Conservation (phyloP, 2,113 vertebrate species). For the Lycaon pictus region DNA sequence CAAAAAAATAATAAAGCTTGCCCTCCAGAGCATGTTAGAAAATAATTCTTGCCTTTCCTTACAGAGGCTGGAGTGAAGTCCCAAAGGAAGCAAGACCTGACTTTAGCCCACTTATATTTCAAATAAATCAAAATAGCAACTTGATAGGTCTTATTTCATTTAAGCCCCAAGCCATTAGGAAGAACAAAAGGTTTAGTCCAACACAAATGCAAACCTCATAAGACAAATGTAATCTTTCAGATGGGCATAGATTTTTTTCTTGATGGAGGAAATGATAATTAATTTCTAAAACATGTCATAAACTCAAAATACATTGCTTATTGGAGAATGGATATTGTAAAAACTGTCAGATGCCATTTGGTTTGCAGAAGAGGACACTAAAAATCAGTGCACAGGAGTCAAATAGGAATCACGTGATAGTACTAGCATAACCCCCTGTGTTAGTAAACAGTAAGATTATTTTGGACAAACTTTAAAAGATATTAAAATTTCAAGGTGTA, state of each 20-base stretch:
- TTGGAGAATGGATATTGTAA: neutral
- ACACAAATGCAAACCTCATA: neutral
- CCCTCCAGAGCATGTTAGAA: neutral
- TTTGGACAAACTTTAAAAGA: neutral
- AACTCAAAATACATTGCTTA: neutral
- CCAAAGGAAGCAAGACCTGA: neutral
- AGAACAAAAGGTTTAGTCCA: neutral
- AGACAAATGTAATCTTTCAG: neutral
- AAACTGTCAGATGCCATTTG: neutral
- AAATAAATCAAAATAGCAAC: neutral
- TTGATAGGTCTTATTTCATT: neutral
- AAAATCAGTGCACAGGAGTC: neutral
- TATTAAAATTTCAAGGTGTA: neutral
- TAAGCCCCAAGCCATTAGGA: neutral
- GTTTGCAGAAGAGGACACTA: neutral
- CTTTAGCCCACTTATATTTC: neutral
- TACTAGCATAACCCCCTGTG: neutral
- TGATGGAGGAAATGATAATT: neutral
- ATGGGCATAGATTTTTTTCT: neutral
- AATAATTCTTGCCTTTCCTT: neutral
- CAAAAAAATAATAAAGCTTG: neutral
- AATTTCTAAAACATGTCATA: neutral
- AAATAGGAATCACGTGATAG: neutral
- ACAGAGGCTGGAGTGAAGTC: neutral
- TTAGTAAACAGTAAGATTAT: neutral